phyloP scores from a whole-genome alignment of 2,888 invertebrate genomes.

The Lithophane semibrunnea region DNA sequence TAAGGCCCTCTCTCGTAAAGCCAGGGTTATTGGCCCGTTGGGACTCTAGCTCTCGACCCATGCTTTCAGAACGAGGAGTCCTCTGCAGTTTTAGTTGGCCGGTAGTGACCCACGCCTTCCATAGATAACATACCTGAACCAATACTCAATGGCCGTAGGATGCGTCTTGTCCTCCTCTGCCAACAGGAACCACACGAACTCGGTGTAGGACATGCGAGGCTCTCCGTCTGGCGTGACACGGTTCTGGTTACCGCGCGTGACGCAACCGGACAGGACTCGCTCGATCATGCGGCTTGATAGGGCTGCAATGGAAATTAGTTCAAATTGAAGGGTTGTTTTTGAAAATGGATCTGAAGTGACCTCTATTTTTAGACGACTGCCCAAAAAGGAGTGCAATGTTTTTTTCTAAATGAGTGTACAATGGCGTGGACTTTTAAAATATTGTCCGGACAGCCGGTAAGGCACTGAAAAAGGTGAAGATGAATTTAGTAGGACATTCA shows the following conservation, averaged over 20 bases:
- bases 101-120: too few species aligned
- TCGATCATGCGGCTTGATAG: conserved; percentile 99
- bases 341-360: background rate
- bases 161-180: conserved; percentile 99
- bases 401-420: too few species aligned
- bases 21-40: too few species aligned
- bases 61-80: too few species aligned
- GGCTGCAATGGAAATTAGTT: conserved; percentile 90
- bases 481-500: background rate
- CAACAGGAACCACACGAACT: conserved; percentile 99
- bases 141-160: conserved; percentile 98
- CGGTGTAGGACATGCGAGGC: conserved; percentile 98
- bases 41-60: too few species aligned
- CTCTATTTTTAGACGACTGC: background rate
- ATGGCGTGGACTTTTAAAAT: too few species aligned
- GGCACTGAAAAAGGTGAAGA: too few species aligned
- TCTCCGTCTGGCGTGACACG: conserved; percentile 90
- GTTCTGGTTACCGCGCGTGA: conserved; percentile 94
- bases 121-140: conserved; percentile 93
- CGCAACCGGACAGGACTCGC: conserved; percentile 98
- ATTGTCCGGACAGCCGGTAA: too few species aligned
- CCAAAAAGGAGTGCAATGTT: too few species aligned
- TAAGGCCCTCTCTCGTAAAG: too few species aligned
- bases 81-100: too few species aligned
- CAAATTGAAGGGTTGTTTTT: background rate